Conservation (phyloP, 2,888 invertebrate genomes). For the Agelastica alni region DNA sequence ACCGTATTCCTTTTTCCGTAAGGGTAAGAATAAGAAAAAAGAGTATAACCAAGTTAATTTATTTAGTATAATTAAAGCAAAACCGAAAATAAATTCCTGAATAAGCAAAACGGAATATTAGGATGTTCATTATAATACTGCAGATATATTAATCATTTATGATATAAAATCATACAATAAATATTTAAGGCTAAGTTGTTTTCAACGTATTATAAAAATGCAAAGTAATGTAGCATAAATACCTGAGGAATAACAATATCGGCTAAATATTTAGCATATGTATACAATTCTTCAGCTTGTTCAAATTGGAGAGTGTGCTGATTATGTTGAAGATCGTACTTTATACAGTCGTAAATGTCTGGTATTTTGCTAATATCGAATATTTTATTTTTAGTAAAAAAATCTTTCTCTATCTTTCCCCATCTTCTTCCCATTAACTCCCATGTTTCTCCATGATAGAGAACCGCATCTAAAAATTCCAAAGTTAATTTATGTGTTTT, state of each 20-base stretch:
- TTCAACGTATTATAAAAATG: no score
- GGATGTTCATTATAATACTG: not conserved
- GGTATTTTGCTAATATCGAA: constrained; percentile 99
- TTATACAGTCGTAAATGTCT: constrained; percentile 99
- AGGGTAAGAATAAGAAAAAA: constrained; percentile 31
- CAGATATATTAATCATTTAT: no score
- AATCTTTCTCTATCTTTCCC: constrained; percentile 98
- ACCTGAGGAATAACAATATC: constrained; percentile 99
- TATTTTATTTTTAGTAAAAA: constrained; percentile 86
- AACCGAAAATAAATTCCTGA: constrained; percentile 1
- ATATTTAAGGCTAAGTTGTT: no score
- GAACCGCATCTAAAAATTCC: constrained; percentile 70
- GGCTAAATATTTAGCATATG: constrained; percentile 94
- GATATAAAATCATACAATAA: no score
- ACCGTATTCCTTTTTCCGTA: constrained; percentile 82
- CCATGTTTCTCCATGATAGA: constrained; percentile 99
- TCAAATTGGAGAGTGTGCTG: constrained; percentile 93
- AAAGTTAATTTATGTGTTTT: not conserved
- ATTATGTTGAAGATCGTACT: constrained; percentile 98
- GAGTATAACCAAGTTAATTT: constrained; percentile 21
- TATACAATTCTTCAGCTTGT: constrained; percentile 89
- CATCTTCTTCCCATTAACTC: constrained; percentile 96
- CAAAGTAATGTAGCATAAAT: no score
- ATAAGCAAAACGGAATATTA: not conserved
- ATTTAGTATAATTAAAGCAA: not conserved